Percentiles rank a stretch among this genome's conserved stretches.
These are phyloP conservation scores for Habroteleia sp. DNA, from an alignment of 2,888 invertebrate genomes.

Conservation along the genomic window DNA sequence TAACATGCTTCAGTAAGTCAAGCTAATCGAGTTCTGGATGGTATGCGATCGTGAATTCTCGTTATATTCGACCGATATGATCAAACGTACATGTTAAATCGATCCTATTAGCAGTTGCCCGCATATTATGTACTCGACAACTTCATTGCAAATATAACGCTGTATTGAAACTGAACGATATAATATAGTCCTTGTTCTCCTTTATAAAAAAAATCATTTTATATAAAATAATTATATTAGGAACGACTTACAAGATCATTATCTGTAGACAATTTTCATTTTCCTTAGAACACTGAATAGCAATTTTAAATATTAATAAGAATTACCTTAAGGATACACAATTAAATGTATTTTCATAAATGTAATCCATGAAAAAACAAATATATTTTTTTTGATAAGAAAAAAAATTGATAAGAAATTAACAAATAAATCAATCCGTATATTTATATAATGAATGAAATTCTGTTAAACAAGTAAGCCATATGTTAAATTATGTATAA, in stretches of 20 bases:
- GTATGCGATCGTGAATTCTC: conserved; percentile 62
- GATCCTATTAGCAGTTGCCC: conserved; percentile 65
- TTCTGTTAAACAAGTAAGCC: too few species aligned
- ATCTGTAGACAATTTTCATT: background rate
- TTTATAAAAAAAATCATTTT: conserved; percentile 20
- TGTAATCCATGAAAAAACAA: too few species aligned
- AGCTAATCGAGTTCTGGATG: conserved; percentile 64
- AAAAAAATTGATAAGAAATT: too few species aligned
- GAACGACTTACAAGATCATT: background rate
- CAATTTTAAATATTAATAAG: too few species aligned
- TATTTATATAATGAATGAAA: too few species aligned
- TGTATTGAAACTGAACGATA: conserved; percentile 44
- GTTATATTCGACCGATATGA: conserved; percentile 65
- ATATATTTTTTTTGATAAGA: too few species aligned
- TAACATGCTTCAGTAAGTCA: conserved; percentile 63
- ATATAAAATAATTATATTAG: conserved; percentile 17
- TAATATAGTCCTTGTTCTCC: conserved; percentile 18
- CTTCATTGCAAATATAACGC: conserved; percentile 58
- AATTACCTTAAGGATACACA: too few species aligned
- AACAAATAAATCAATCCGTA: too few species aligned
- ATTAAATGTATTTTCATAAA: too few species aligned
- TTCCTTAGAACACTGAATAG: too few species aligned
- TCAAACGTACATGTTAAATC: conserved; percentile 65
- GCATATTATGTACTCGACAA: conserved; percentile 61
- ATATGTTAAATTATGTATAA: too few species aligned